A percentile compares a stretch with the other conserved stretches of the same genome.
phyloP scores from a whole-genome alignment of 1,140 invertebrate species.

The Episyrphus balteatus region DNA sequence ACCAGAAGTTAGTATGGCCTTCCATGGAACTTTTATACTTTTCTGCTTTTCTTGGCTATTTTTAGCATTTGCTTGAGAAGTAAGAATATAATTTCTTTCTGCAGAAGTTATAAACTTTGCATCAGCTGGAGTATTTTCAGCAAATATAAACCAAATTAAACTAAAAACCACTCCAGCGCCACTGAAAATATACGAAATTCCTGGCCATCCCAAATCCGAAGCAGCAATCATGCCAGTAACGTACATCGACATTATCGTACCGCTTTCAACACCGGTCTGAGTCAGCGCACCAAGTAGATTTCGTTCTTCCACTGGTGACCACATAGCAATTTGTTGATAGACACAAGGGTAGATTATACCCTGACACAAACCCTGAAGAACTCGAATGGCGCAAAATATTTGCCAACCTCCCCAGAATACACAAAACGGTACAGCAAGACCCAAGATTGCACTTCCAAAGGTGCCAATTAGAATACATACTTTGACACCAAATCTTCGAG shows the following conservation, averaged over 20 bases:
- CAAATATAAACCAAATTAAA: slow-evolving; percentile 48
- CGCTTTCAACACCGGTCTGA: slow-evolving; percentile 55
- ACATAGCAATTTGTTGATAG: slow-evolving; percentile 68
- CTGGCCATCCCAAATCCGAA: slow-evolving; percentile 58
- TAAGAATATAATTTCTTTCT: slow-evolving; percentile 49
- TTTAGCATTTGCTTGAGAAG: too few species aligned
- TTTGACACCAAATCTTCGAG: slow-evolving; percentile 54
- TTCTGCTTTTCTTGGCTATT: too few species aligned
- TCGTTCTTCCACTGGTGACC: slow-evolving; percentile 52
- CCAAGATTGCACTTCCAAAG: slow-evolving; percentile 30
- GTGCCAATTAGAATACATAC: slow-evolving; percentile 23
- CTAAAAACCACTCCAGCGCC: slow-evolving; percentile 48
- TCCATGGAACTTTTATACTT: slow-evolving; percentile 48
- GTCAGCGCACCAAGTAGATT: slow-evolving; percentile 46
- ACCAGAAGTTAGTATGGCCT: slow-evolving; percentile 54
- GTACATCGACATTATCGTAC: slow-evolving; percentile 60
- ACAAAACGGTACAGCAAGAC: slow-evolving; percentile 37
- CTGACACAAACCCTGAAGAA: slow-evolving; percentile 64
- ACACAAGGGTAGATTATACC: slow-evolving; percentile 68
- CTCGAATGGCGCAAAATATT: slow-evolving; percentile 46
- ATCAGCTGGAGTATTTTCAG: slow-evolving; percentile 52
- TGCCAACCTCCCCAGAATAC: slow-evolving; percentile 42
- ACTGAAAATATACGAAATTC: slow-evolving; percentile 68
- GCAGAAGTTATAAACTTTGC: slow-evolving; percentile 44
- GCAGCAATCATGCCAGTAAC: slow-evolving; percentile 51